Evolutionary conservation across 2,797 vertebrate genomes (phyloP).

Genomic region (Lagodon rhomboides): DNA sequence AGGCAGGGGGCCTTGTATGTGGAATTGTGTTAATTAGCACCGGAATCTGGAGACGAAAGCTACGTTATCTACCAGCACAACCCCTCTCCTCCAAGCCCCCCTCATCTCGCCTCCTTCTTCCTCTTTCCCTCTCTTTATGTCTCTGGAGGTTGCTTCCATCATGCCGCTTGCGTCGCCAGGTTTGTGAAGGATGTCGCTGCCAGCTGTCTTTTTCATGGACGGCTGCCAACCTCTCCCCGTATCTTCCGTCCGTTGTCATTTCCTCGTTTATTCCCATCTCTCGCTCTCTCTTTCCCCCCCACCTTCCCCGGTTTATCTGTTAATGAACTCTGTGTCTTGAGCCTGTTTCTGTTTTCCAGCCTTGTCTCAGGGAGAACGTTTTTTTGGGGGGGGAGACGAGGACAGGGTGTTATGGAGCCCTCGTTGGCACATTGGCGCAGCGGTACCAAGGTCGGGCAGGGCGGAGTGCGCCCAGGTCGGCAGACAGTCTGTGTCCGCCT

Average conservation of each 20-base stretch:
- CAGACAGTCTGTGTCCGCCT: conserved; percentile 66
- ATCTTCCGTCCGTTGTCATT: conserved; percentile 79
- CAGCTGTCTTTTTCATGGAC: conserved; percentile 87
- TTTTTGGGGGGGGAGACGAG: conserved; percentile 14
- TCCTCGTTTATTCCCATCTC: conserved; percentile 79
- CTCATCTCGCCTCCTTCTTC: conserved; percentile 42
- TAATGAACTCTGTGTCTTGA: conserved; percentile 74
- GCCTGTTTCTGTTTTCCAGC: conserved; percentile 57
- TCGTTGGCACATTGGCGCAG: conserved; percentile 55
- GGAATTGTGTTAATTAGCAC: conserved; percentile 87
- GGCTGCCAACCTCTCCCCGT: conserved; percentile 77
- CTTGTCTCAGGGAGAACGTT: conserved; percentile 39
- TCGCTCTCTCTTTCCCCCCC: conserved; percentile 35
- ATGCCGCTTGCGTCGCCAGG: conserved; percentile 76
- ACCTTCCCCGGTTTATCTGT: conserved; percentile 66
- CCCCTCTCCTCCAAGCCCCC: conserved; percentile 38
- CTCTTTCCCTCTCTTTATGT: conserved; percentile 51
- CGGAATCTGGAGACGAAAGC: conserved; percentile 80
- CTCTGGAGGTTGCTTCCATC: conserved; percentile 80
- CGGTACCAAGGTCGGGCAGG: conserved; percentile 74
- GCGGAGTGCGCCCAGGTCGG: conserved; percentile 59
- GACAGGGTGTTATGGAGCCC: conserved; percentile 36
- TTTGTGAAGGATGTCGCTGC: conserved; percentile 87
- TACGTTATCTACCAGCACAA: conserved; percentile 73
- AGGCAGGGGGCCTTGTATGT: conserved; percentile 71